Conservation (phyloP, 2,797 vertebrate genomes). For the Emys orbicularis region DNA sequence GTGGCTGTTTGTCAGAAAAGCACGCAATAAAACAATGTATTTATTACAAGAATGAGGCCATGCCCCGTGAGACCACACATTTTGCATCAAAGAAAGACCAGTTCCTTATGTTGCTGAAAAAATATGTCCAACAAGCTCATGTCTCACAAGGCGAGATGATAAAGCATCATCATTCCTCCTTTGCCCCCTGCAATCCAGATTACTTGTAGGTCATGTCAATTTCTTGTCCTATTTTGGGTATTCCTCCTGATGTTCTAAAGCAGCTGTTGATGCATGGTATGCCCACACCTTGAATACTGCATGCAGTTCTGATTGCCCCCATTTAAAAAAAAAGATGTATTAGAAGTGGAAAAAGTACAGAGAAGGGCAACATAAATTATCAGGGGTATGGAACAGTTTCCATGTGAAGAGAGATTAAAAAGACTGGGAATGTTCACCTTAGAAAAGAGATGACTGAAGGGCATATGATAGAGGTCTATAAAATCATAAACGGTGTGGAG, state of each 20-base stretch:
- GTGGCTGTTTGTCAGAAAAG: background rate
- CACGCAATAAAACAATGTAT: fast-evolving
- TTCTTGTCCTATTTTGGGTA: background rate
- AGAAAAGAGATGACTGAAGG: too few species aligned
- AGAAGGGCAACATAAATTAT: too few species aligned
- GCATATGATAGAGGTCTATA: too few species aligned
- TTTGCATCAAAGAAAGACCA: background rate
- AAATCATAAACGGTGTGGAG: too few species aligned
- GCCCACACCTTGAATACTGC: too few species aligned
- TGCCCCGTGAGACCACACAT: fast-evolving
- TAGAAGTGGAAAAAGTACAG: too few species aligned
- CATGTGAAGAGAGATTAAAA: too few species aligned
- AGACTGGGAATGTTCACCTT: too few species aligned
- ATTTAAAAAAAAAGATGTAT: too few species aligned
- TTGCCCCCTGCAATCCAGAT: fast-evolving
- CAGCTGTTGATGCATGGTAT: background rate
- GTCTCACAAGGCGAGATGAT: background rate
- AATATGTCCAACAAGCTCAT: fast-evolving
- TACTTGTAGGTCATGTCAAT: background rate
- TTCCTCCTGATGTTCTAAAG: background rate
- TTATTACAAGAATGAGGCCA: background rate
- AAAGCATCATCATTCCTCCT: background rate
- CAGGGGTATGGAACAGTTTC: too few species aligned
- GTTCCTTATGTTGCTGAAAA: background rate
- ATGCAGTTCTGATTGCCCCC: too few species aligned